Percentiles rank a stretch among this genome's conserved stretches.
Conservation (phyloP, 2,113 vertebrate genomes). For the Gopherus evgoodei region DNA sequence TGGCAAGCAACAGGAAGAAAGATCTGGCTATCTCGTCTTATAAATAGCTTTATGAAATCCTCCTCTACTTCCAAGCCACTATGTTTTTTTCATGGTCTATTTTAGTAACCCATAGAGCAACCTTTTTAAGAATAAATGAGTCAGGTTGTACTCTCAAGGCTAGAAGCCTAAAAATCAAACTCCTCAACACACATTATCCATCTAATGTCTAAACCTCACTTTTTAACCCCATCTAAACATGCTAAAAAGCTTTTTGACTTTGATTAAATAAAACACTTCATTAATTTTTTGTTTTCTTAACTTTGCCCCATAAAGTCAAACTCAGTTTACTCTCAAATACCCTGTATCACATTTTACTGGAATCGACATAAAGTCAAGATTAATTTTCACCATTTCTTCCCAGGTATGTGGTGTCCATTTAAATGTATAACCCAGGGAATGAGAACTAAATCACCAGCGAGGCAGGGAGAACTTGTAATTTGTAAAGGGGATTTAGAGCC, state of each 20-base stretch:
- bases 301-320: neutral
- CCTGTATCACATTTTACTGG: neutral
- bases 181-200: conserved; percentile 40
- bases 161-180: conserved; percentile 46
- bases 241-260: neutral
- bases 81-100: conserved; percentile 56
- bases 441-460: neutral
- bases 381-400: neutral
- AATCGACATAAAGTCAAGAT: neutral
- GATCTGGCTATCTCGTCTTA: conserved; percentile 41
- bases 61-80: conserved; percentile 20
- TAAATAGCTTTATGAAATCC: conserved; percentile 36
- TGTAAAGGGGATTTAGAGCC: neutral
- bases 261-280: neutral
- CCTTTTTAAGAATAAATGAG: conserved; percentile 60
- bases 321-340: neutral
- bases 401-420: neutral
- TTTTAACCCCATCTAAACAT: neutral
- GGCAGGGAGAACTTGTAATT: neutral
- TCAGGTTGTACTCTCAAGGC: conserved; percentile 53
- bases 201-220: conserved; percentile 23
- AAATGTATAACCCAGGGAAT: neutral
- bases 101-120: conserved; percentile 44
- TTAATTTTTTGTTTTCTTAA: neutral
- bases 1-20: neutral